A percentile compares a stretch with the other conserved stretches of the same genome.
These are phyloP conservation scores for Phasia obesa DNA, from an alignment of 2,888 invertebrate genomes.

Conservation along the genomic window DNA sequence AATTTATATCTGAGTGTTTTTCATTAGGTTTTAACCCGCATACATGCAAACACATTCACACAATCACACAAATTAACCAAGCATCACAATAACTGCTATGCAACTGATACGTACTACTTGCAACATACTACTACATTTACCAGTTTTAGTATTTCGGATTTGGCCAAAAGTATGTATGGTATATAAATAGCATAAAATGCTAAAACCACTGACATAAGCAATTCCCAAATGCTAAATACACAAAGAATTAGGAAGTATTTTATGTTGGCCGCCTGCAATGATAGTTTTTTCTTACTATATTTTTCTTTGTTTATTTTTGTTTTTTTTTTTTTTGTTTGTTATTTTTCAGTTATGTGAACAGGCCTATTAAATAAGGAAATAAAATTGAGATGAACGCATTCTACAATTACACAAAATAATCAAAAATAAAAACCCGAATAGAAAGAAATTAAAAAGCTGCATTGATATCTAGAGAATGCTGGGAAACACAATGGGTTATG, in stretches of 20 bases:
- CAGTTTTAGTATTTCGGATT: slow-evolving; percentile 30
- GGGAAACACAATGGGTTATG: slow-evolving; percentile 11
- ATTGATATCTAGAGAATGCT: slow-evolving; percentile 29
- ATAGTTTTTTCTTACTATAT: slow-evolving; percentile 19
- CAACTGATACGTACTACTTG: slow-evolving; percentile 8
- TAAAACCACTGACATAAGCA: slow-evolving; percentile 70
- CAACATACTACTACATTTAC: slow-evolving; percentile 23
- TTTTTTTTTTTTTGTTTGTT: slow-evolving; percentile 45
- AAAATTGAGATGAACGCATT: slow-evolving; percentile 67
- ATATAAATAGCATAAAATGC: slow-evolving; percentile 60
- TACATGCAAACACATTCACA: neutral
- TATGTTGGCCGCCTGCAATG: slow-evolving; percentile 69
- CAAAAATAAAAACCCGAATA: slow-evolving; percentile 16
- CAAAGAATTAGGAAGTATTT: slow-evolving; percentile 62
- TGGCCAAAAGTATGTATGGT: slow-evolving; percentile 43
- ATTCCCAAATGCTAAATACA: slow-evolving; percentile 67
- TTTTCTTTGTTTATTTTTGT: neutral
- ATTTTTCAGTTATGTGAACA: slow-evolving; percentile 50
- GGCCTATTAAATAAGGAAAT: slow-evolving; percentile 63
- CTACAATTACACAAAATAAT: slow-evolving; percentile 47
- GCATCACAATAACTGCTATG: slow-evolving; percentile 39
- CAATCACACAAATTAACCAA: slow-evolving; percentile 6
- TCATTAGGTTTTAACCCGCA: slow-evolving; percentile 54
- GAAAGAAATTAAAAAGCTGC: slow-evolving; percentile 18
- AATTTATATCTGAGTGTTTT: slow-evolving; percentile 64